These are phyloP conservation scores for Rhopalosiphum maidis DNA, from an alignment of 1,140 invertebrate species.

Conservation along the genomic window DNA sequence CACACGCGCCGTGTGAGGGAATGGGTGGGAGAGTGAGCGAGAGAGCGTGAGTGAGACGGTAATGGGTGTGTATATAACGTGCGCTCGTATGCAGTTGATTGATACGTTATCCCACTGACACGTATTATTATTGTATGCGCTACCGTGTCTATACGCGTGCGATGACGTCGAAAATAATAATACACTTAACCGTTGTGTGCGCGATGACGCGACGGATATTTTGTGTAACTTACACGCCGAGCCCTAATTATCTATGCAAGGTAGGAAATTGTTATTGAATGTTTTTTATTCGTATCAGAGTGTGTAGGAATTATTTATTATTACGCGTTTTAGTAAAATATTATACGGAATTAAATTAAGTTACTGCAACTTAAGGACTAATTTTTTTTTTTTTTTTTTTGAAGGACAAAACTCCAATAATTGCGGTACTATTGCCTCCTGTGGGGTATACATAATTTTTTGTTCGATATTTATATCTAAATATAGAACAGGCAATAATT, in stretches of 20 bases:
- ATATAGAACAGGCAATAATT: no score
- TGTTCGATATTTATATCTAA: neutral
- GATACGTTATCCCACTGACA: conserved; percentile 39
- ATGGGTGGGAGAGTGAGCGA: neutral
- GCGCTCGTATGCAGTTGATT: conserved; percentile 19
- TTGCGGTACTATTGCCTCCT: neutral
- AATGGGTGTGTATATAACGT: conserved; percentile 29
- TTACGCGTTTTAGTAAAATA: neutral
- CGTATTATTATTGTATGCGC: conserved; percentile 31
- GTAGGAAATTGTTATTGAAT: neutral
- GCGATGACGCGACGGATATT: conserved; percentile 1
- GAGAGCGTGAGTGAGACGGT: neutral
- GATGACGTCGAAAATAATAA: conserved; percentile 25
- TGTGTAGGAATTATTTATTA: neutral
- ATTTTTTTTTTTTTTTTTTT: neutral
- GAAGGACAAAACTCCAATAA: neutral
- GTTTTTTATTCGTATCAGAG: neutral
- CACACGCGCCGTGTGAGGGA: no score
- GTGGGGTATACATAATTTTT: neutral
- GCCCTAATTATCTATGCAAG: neutral
- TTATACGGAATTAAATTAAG: neutral
- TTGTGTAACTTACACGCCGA: neutral
- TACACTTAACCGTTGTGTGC: neutral
- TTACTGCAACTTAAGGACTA: neutral
- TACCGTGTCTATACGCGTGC: neutral